A percentile compares a stretch with the other conserved stretches of the same genome.
phyloP scores from a whole-genome alignment of 2,888 invertebrate genomes.

The Matsumyia berberina region DNA sequence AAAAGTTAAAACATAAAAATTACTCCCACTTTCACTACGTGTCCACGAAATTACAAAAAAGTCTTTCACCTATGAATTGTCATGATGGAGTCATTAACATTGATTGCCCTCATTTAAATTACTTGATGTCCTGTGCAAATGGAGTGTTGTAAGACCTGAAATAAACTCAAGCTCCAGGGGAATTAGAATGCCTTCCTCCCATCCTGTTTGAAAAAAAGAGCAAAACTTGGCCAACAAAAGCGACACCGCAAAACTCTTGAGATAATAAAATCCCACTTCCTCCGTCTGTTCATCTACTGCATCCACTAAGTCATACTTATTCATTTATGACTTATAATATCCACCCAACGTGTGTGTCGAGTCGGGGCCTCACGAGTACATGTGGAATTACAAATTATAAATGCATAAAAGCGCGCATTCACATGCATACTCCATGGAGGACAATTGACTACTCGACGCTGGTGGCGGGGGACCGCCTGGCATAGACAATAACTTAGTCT shows the following conservation, averaged over 20 bases:
- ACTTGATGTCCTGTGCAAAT: neutral
- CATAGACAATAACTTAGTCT: constrained; percentile 57
- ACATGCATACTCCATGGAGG: constrained; percentile 59
- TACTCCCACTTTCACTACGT: too few relatives aligned
- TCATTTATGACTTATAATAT: constrained; percentile 46
- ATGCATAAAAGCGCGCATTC: constrained; percentile 80
- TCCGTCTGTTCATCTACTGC: neutral
- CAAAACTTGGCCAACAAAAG: constrained; percentile 9
- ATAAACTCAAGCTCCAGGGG: neutral
- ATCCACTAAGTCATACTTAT: constrained; percentile 17
- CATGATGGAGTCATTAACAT: neutral
- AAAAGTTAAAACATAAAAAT: too few relatives aligned
- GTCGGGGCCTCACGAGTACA: constrained; percentile 12
- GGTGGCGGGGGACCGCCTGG: constrained; percentile 1
- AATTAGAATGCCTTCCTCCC: neutral
- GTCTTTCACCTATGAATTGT: too few relatives aligned
- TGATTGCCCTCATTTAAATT: neutral
- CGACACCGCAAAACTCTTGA: constrained; percentile 34
- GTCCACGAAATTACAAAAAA: too few relatives aligned
- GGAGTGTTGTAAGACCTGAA: neutral
- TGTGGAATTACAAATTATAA: constrained; percentile 81
- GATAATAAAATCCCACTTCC: constrained; percentile 38
- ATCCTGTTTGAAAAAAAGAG: neutral
- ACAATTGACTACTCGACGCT: constrained; percentile 48
- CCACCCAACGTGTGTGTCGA: constrained; percentile 12